These are phyloP conservation scores for Sinocyclocheilus maitianheensis DNA, from an alignment of 2,113 vertebrate species.

Conservation along the genomic window DNA sequence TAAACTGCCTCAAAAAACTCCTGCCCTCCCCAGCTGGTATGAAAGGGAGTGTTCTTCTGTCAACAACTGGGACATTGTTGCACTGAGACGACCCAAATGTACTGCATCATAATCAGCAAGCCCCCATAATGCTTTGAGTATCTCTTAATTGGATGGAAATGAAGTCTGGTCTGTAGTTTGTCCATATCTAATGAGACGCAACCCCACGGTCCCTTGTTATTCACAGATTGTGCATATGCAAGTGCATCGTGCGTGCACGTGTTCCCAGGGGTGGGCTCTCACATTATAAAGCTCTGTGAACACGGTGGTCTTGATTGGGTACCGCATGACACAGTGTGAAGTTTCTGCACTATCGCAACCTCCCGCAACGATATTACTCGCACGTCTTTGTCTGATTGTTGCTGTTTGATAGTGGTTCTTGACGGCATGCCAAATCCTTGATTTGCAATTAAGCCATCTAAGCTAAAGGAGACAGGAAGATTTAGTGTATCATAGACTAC, in stretches of 20 bases:
- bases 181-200: constrained; percentile 45
- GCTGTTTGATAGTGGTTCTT: constrained; percentile 9
- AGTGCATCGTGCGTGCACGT: background rate
- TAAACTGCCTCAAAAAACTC: constrained; percentile 22
- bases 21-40: constrained; percentile 41
- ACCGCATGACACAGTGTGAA: constrained; percentile 31
- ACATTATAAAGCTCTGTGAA: background rate
- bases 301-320: constrained; percentile 15
- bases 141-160: constrained; percentile 57
- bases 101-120: constrained; percentile 51
- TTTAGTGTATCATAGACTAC: constrained; percentile 21
- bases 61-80: constrained; percentile 54
- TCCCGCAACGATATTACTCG: constrained; percentile 12
- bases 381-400: constrained; percentile 1
- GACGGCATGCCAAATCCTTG: constrained; percentile 15
- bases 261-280: constrained; percentile 16
- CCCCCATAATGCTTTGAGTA: constrained; percentile 51
- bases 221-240: background rate
- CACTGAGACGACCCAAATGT: constrained; percentile 47
- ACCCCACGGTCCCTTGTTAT: constrained; percentile 36
- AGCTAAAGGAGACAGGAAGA: constrained; percentile 27
- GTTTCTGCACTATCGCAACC: constrained; percentile 9
- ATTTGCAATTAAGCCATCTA: constrained; percentile 36
- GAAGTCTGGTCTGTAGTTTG: constrained; percentile 52
- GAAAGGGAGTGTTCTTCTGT: constrained; percentile 54